Conservation (phyloP, 2,888 invertebrate genomes). For the Coelogynopora nodosa region DNA sequence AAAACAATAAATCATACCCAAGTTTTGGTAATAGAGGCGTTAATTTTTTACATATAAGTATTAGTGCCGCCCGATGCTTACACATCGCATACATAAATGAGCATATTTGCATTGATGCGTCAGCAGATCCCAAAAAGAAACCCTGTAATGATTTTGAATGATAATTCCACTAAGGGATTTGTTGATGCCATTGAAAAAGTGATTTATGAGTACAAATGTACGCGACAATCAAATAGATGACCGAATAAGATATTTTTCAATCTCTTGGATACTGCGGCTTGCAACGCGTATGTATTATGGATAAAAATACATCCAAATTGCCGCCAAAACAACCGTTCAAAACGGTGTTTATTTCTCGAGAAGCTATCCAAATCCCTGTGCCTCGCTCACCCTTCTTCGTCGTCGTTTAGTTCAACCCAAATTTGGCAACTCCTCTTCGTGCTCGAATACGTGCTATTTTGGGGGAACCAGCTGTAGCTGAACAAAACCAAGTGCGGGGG, state of each 20-base stretch:
- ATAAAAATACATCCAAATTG: neutral
- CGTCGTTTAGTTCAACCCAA: neutral
- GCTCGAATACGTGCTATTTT: neutral
- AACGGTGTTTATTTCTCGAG: neutral
- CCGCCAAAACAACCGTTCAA: neutral
- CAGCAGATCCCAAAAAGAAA: neutral
- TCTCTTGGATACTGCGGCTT: neutral
- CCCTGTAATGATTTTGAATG: neutral
- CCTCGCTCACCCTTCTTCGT: too few species aligned
- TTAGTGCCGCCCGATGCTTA: neutral
- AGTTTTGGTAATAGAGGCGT: neutral
- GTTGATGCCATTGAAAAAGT: neutral
- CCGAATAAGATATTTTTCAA: neutral
- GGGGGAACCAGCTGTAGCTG: neutral
- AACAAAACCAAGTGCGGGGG: neutral
- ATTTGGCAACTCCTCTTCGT: neutral
- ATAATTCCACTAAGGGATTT: neutral
- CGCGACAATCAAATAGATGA: neutral
- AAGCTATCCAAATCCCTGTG: neutral
- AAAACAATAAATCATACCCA: neutral
- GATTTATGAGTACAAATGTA: neutral
- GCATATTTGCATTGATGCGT: too few species aligned
- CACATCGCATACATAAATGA: neutral
- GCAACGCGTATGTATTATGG: neutral
- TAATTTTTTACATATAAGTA: neutral